Conservation (phyloP, 1,140 invertebrate species). For the Brachionus koreanus region DNA sequence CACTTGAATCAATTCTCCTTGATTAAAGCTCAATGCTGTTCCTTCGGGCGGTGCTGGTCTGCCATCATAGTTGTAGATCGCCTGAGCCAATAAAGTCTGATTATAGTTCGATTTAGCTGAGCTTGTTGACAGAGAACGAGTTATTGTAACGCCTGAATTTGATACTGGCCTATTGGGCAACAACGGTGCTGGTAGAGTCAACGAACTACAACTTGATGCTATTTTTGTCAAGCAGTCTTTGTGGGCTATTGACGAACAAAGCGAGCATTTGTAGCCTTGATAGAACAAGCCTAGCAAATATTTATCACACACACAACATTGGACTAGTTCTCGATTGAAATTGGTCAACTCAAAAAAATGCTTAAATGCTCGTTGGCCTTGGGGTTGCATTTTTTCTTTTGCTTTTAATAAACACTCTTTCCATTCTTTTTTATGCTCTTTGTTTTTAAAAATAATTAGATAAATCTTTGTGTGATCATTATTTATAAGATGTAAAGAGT, state of each 20-base stretch:
- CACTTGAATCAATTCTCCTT: conserved; percentile 28
- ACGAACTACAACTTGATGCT: background rate
- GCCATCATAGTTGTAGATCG: conserved; percentile 34
- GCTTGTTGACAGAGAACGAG: background rate
- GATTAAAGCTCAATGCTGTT: background rate
- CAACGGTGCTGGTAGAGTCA: background rate
- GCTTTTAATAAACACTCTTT: conserved; percentile 20
- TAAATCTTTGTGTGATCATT: background rate
- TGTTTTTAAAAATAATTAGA: conserved; percentile 35
- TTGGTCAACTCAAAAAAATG: conserved; percentile 36
- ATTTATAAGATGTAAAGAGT: conserved; percentile 19
- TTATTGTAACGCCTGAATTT: background rate
- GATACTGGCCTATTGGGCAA: background rate
- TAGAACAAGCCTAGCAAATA: conserved; percentile 29
- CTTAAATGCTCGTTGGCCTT: background rate
- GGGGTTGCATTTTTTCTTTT: background rate
- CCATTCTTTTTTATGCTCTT: conserved; percentile 37
- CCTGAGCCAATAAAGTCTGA: background rate
- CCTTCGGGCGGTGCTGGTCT: conserved; percentile 9
- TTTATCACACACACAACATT: conserved; percentile 17
- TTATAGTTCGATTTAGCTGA: background rate
- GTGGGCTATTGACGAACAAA: background rate
- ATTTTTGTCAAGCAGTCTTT: conserved; percentile 29
- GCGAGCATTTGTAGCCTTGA: conserved; percentile 33
- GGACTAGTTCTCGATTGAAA: conserved; percentile 3